phyloP scores from a whole-genome alignment of 1,140 invertebrate species.

The Teleopsis dalmanni region DNA sequence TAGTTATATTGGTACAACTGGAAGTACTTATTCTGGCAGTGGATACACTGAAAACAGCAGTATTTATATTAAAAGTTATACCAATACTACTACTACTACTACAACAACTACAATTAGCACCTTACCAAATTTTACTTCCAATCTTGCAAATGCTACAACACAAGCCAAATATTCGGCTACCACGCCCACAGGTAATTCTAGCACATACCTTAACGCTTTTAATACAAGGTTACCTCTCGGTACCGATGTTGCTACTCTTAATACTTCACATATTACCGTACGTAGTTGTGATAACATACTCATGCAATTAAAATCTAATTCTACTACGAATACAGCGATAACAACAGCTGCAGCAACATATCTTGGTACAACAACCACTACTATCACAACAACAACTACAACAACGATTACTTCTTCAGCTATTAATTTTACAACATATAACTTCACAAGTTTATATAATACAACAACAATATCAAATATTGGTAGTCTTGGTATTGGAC shows the following conservation, averaged over 20 bases:
- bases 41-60: not conserved
- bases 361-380: not conserved
- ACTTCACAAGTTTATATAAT: no score
- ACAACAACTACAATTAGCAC: not conserved
- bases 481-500: not conserved
- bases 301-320: slow-evolving; percentile 13
- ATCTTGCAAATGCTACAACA: not conserved
- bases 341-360: slow-evolving; percentile 3
- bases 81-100: not conserved
- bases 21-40: not conserved
- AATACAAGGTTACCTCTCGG: not conserved
- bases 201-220: not conserved
- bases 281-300: slow-evolving; percentile 19
- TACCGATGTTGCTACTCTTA: slow-evolving; percentile 12
- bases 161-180: not conserved
- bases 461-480: not conserved
- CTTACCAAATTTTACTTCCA: not conserved
- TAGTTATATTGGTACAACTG: no score
- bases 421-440: not conserved
- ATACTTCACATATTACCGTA: no score
- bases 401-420: not conserved
- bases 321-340: not conserved
- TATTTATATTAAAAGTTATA: not conserved
- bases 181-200: slow-evolving; percentile 8
- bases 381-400: not conserved